Evolutionary conservation across 2,113 vertebrate species (phyloP).

Genomic region (Nerophis lumbriciformis): DNA sequence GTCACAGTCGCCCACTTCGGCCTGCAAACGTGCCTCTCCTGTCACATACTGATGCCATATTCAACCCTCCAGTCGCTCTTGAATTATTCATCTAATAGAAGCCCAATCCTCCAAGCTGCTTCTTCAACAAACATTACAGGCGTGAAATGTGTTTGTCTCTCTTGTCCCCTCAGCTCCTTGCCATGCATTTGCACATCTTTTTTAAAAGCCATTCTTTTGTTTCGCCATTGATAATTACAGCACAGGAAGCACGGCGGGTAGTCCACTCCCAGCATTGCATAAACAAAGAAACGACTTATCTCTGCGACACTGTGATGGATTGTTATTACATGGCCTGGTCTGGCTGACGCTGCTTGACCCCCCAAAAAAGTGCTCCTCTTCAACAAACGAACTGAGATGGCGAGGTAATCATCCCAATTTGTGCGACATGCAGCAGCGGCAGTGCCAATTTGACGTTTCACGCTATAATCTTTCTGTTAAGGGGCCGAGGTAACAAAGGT

Average conservation of each 20-base stretch:
- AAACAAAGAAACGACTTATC: constrained; percentile 40
- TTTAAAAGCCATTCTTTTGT: constrained; percentile 48
- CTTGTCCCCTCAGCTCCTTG: constrained; percentile 32
- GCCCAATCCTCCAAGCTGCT: constrained; percentile 39
- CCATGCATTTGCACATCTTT: constrained; percentile 10
- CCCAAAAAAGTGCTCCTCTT: constrained; percentile 43
- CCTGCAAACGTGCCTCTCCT: constrained; percentile 18
- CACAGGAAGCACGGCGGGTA: constrained; percentile 25
- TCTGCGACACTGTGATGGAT: constrained; percentile 28
- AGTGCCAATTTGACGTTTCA: constrained; percentile 24
- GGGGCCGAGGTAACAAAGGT: constrained; percentile 18
- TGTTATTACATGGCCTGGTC: constrained; percentile 11
- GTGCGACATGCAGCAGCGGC: constrained; percentile 25
- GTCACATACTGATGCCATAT: constrained; percentile 38
- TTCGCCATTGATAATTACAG: constrained; percentile 43
- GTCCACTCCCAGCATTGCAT: constrained; percentile 34
- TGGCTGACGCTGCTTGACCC: constrained; percentile 47
- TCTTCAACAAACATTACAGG: constrained; percentile 32
- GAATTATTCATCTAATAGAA: constrained; percentile 61
- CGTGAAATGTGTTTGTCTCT: constrained; percentile 35
- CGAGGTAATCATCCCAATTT: constrained; percentile 56
- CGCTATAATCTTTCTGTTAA: constrained; percentile 13
- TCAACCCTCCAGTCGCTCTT: constrained; percentile 38
- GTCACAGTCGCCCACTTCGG: constrained; percentile 30
- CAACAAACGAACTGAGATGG: constrained; percentile 37